Evolutionary conservation across 30 jellyfish, hydroid and myxozoan species (phyloP), one percentile per base, ranked within the genome.

Genomic region (Aurelia sp.): DNA sequence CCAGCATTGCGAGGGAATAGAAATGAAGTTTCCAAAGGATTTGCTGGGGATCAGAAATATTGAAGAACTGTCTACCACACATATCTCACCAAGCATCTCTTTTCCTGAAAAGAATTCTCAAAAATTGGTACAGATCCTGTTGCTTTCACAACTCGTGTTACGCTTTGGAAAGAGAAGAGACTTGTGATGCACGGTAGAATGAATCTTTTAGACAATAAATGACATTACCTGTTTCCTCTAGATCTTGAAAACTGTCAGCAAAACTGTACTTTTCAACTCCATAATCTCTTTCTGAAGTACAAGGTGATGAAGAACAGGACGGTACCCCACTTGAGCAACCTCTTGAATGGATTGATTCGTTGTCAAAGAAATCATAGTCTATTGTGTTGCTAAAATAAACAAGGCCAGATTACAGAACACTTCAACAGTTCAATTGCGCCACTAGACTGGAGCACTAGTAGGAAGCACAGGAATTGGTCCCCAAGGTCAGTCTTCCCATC

Each of bases 291-390:
- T 84, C 93, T 61, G 93, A 84, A 0, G 93, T 72, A 41, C 87
- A 84, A 16, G 93, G 93, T 33, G 93, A 84, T 18, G 93, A 84
- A 0, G 93, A 37, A 22, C 93, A 71, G n/a, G 93, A 84, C 3
- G 93, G 93, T 11, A 70, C 78, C 41, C 93, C 93, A 59, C 66
- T 53, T 21, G 93, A 84, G 47, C 81, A 55, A 41, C 93, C 50
- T 62, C 87, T 72, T 21, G 78, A 84, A 4, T 48, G 65, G 58
- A 62, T 27, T 10, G 93, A 71, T 61, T 66, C n/a, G 3, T 71
- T 18, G 47, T 60, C 86, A 62, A 18, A 72, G 69, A 44, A 58
- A 47, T 72, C 87, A 44, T 40, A 30, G 20, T 73, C 81, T 22
- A 84, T 59, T 53, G 67, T 62, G 13, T 63, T 82, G 62, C 93